Evolutionary conservation across 2,797 vertebrate genomes (phyloP).

Genomic region (Sphenopsis melanotis): DNA sequence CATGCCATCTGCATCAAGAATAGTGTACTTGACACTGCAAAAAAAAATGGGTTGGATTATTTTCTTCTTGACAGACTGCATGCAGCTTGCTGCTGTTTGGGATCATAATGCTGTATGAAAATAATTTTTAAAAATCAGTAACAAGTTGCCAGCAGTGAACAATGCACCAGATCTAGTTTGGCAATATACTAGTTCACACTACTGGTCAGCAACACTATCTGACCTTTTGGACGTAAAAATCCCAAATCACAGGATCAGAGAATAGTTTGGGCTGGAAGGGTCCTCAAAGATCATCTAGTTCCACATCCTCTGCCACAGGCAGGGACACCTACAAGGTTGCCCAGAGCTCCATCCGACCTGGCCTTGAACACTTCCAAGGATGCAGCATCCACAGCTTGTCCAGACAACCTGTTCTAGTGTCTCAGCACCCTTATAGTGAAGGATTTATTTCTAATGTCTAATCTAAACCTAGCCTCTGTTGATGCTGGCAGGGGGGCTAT

Average conservation of each 20-base stretch:
- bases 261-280: background rate
- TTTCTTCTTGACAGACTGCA: background rate
- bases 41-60: background rate
- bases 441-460: background rate
- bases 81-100: background rate
- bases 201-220: background rate
- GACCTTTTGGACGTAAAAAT: background rate
- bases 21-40: background rate
- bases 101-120: background rate
- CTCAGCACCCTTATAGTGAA: background rate
- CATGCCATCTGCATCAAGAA: background rate
- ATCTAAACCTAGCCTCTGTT: background rate
- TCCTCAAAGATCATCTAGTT: background rate
- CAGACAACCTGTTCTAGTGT: background rate
- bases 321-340: background rate
- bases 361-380: background rate
- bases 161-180: background rate
- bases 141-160: background rate
- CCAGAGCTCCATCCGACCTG: background rate
- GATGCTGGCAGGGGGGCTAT: too few species aligned
- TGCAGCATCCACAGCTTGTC: background rate
- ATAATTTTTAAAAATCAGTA: background rate
- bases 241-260: background rate
- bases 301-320: rapidly evolving
- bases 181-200: background rate